Conservation (phyloP, 2,888 invertebrate genomes). For the Watsonalla binaria region DNA sequence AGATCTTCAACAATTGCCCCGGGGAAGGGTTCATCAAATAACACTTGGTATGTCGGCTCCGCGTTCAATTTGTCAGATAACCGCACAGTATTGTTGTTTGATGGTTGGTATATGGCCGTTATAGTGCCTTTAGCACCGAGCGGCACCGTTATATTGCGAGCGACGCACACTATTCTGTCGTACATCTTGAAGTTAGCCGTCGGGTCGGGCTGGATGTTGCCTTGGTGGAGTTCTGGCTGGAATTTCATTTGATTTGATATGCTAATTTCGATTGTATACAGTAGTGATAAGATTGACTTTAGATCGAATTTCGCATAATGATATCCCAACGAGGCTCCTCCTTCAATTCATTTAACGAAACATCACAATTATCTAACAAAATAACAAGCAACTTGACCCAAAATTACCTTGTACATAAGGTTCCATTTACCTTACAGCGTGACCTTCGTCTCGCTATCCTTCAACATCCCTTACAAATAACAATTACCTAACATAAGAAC, state of each 20-base stretch:
- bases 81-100: constrained; percentile 60
- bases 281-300: too few relatives aligned
- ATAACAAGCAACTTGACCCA: too few relatives aligned
- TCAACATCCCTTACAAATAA: too few relatives aligned
- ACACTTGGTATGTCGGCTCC: constrained; percentile 84
- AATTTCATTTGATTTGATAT: neutral
- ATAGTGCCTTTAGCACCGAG: constrained; percentile 91
- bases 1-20: constrained; percentile 75
- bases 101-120: constrained; percentile 79
- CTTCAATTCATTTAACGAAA: too few relatives aligned
- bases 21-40: constrained; percentile 88
- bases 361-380: too few relatives aligned
- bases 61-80: constrained; percentile 72
- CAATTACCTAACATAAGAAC: too few relatives aligned
- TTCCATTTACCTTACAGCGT: too few relatives aligned
- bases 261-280: too few relatives aligned
- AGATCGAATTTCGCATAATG: too few relatives aligned
- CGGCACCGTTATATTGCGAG: constrained; percentile 87
- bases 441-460: too few relatives aligned
- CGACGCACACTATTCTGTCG: constrained; percentile 91
- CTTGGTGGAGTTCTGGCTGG: constrained; percentile 70
- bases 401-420: too few relatives aligned
- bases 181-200: constrained; percentile 82
- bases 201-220: constrained; percentile 83
- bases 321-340: too few relatives aligned